These are phyloP conservation scores for Podarcis muralis DNA, from an alignment of 2,113 vertebrate species.

Conservation along the genomic window DNA sequence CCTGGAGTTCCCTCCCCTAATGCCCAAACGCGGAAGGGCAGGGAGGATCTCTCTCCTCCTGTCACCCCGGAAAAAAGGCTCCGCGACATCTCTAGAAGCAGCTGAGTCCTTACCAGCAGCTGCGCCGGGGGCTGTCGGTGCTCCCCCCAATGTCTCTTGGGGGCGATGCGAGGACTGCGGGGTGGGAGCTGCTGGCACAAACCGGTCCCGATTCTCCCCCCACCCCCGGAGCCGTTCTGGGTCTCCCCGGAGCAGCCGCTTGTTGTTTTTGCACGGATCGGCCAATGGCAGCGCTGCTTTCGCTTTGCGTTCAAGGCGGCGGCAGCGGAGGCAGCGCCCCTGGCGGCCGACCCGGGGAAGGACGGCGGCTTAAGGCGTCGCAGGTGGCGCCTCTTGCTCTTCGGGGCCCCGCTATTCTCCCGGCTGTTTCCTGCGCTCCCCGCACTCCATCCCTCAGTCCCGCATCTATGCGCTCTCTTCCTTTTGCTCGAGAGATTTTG, in stretches of 20 bases:
- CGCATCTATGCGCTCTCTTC: no score
- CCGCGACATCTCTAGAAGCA: background rate
- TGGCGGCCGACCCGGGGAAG: background rate
- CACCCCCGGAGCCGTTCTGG: no score
- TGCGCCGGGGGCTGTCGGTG: background rate
- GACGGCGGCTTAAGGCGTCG: no score
- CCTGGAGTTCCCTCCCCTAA: no score
- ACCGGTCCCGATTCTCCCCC: no score
- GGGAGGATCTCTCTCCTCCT: background rate
- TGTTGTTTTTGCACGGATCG: background rate
- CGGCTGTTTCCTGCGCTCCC: no score
- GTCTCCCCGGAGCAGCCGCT: no score
- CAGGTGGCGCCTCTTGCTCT: no score
- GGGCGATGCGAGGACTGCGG: fast-evolving
- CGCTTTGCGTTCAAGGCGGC: background rate
- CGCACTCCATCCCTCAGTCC: no score
- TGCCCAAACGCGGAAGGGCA: no score
- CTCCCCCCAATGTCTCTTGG: background rate
- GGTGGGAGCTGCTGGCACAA: background rate
- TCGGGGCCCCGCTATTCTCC: no score
- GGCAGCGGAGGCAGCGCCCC: background rate
- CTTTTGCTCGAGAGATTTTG: no score
- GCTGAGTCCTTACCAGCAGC: background rate
- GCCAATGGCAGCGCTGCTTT: slow-evolving; percentile 19
- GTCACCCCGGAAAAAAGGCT: background rate